These are phyloP conservation scores for Crocallis elinguaria DNA, from an alignment of 2,888 invertebrate genomes.

Conservation along the genomic window DNA sequence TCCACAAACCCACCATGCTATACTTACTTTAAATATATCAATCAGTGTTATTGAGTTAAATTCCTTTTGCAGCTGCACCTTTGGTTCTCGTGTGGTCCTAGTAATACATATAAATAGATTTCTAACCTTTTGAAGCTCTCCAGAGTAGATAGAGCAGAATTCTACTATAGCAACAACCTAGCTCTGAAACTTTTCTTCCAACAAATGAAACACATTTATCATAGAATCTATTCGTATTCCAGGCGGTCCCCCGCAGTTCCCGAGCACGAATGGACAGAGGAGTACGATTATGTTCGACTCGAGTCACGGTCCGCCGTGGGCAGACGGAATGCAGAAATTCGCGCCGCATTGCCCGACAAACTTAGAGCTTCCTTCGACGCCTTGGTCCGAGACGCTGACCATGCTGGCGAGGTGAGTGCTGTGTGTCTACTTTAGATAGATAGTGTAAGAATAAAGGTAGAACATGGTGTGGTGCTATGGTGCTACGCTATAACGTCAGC, in stretches of 20 bases:
- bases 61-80: too few species aligned
- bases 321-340: constrained; percentile 89
- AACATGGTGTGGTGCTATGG: neutral
- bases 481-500: too few species aligned
- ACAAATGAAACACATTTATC: neutral
- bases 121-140: too few species aligned
- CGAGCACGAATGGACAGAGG: constrained; percentile 89
- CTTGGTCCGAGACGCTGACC: constrained; percentile 89
- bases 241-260: constrained; percentile 71
- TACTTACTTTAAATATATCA: too few species aligned
- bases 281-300: constrained; percentile 96
- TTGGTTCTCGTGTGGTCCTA: too few species aligned
- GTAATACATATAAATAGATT: too few species aligned
- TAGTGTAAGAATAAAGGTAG: too few species aligned
- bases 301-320: constrained; percentile 90
- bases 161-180: neutral
- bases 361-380: constrained; percentile 91
- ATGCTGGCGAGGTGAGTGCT: constrained; percentile 81
- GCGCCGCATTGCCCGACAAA: constrained; percentile 89
- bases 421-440: too few species aligned
- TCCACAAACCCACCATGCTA: too few species aligned
- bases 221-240: too few species aligned
- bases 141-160: too few species aligned
- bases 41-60: too few species aligned
- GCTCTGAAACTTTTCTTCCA: neutral